Percentiles rank a stretch among this genome's conserved stretches.
These are phyloP conservation scores for Lindbergichthys nudifrons DNA, from an alignment of 2,797 vertebrate genomes.

Conservation along the genomic window DNA sequence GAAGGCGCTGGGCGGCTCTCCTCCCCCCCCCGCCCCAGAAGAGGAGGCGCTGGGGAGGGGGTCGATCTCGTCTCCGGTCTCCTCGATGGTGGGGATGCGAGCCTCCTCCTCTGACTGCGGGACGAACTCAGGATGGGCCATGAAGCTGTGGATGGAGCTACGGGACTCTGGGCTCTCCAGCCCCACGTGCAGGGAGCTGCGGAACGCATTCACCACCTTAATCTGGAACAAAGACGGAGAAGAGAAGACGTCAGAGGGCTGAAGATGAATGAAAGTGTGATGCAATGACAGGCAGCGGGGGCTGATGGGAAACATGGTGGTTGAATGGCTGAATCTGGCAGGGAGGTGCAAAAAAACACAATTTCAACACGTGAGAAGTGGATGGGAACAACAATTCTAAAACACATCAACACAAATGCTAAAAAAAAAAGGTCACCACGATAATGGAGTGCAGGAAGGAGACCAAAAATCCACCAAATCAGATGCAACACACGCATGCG, in stretches of 20 bases:
- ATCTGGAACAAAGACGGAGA: slow-evolving; percentile 83
- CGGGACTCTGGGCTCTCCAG: slow-evolving; percentile 91
- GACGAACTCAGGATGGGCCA: slow-evolving; percentile 93
- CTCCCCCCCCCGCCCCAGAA: slow-evolving; percentile 55
- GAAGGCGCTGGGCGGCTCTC: slow-evolving; percentile 78
- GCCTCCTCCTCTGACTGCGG: slow-evolving; percentile 90
- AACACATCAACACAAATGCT: no score
- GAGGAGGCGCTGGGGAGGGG: slow-evolving; percentile 54
- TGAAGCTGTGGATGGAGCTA: slow-evolving; percentile 97
- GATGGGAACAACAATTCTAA: neutral
- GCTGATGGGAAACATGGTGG: slow-evolving; percentile 32
- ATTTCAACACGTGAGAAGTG: slow-evolving; percentile 3
- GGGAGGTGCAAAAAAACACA: slow-evolving; percentile 36
- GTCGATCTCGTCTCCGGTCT: slow-evolving; percentile 76
- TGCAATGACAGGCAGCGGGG: slow-evolving; percentile 21
- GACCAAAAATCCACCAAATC: no score
- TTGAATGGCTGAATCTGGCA: slow-evolving; percentile 8
- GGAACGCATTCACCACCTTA: slow-evolving; percentile 97
- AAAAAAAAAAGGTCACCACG: no score
- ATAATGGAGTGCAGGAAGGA: no score
- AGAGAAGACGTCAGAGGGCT: neutral
- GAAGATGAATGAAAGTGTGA: neutral
- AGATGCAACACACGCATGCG: no score
- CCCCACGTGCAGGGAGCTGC: slow-evolving; percentile 91
- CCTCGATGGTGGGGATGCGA: slow-evolving; percentile 84